phyloP scores from a whole-genome alignment of 2,113 vertebrate species.

The Gulo gulo region DNA sequence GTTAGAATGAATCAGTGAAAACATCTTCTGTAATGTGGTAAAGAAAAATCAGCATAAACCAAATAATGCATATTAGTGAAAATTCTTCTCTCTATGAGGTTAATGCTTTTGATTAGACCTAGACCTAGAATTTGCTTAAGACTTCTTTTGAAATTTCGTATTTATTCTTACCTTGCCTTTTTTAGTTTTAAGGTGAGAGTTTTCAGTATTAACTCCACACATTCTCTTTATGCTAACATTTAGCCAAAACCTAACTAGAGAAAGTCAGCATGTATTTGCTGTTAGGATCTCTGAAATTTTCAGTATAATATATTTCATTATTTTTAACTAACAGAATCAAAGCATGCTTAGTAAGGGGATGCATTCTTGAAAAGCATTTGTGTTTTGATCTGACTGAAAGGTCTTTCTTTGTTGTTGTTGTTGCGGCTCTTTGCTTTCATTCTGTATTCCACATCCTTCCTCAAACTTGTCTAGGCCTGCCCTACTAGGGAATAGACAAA shows the following conservation, averaged over 20 bases:
- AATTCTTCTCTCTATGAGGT: not conserved
- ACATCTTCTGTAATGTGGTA: not conserved
- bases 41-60: not conserved
- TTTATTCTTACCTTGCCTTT: not conserved
- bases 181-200: slow-evolving; percentile 1
- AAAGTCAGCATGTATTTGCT: not conserved
- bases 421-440: not conserved
- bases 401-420: not conserved
- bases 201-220: not conserved
- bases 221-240: not conserved
- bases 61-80: not conserved
- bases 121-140: not conserved
- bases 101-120: slow-evolving; percentile 16
- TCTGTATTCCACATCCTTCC: not conserved
- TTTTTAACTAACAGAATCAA: slow-evolving; percentile 34
- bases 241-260: not conserved
- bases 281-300: not conserved
- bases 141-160: not conserved
- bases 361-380: not conserved
- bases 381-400: not conserved
- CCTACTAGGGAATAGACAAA: not conserved
- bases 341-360: not conserved
- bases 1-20: not conserved
- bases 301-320: not conserved
- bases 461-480: not conserved